These are phyloP conservation scores for Neolamprologus brichardi DNA, from an alignment of 2,113 vertebrate genomes.

Conservation along the genomic window DNA sequence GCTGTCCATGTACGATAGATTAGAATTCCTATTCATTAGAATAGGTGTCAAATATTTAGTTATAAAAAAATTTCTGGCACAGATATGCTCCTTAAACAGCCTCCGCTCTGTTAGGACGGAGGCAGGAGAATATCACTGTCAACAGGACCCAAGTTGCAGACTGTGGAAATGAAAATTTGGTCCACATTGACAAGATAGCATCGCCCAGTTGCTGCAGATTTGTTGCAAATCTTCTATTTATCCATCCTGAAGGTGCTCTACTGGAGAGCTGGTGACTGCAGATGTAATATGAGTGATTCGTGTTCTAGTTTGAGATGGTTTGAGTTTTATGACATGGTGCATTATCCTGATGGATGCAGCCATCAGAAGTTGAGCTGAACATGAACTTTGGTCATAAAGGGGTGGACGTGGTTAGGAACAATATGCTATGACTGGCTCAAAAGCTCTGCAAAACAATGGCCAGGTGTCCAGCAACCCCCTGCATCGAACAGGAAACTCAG, in stretches of 20 bases:
- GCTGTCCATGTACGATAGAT: neutral
- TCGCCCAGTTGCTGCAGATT: neutral
- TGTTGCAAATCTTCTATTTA: neutral
- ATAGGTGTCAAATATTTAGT: neutral
- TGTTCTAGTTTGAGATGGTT: neutral
- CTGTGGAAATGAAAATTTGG: neutral
- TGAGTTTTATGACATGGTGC: neutral
- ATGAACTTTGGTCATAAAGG: neutral
- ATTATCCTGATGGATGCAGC: neutral
- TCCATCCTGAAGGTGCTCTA: neutral
- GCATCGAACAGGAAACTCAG: neutral
- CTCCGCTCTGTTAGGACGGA: neutral
- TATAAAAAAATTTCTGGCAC: accelerated
- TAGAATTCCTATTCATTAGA: neutral
- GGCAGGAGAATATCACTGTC: neutral
- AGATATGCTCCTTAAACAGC: neutral
- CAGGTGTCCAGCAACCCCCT: neutral
- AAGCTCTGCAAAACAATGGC: neutral
- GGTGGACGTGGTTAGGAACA: neutral
- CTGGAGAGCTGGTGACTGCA: neutral
- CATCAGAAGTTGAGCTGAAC: neutral
- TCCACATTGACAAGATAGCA: neutral
- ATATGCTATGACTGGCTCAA: neutral
- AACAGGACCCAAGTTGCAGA: neutral
- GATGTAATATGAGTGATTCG: neutral